Percentiles rank a stretch among this genome's conserved stretches.
These are phyloP conservation scores for Vanessa atalanta DNA, from an alignment of 1,140 invertebrate species.

Conservation along the genomic window DNA sequence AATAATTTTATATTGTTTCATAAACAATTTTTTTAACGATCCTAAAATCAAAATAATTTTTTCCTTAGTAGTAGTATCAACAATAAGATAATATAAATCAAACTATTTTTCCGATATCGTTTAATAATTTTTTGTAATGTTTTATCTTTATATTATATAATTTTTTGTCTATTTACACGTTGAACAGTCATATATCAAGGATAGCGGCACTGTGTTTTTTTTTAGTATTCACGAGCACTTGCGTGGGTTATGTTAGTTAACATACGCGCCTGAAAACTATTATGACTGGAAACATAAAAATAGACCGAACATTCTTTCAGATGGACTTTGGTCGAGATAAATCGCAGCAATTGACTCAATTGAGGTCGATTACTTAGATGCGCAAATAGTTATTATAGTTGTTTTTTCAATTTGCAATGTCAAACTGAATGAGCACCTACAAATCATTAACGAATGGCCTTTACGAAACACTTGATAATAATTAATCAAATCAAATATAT, in stretches of 20 bases:
- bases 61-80: no score
- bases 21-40: no score
- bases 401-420: not conserved
- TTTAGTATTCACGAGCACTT: not conserved
- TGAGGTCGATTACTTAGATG: conserved; percentile 13
- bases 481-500: no score
- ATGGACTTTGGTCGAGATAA: conserved; percentile 32
- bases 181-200: no score
- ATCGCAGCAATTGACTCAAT: conserved; percentile 23
- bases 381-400: conserved; percentile 11
- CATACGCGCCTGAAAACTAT: not conserved
- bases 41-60: no score
- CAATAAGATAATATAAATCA: no score
- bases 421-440: not conserved
- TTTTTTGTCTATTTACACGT: no score
- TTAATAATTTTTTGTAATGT: no score
- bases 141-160: no score
- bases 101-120: no score
- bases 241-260: conserved; percentile 2
- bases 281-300: conserved; percentile 15
- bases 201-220: no score
- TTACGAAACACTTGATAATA: not conserved
- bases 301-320: conserved; percentile 17
- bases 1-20: no score
- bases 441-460: not conserved